Conservation (phyloP, 2,888 invertebrate genomes). For the Ischnus inquisitorius region DNA sequence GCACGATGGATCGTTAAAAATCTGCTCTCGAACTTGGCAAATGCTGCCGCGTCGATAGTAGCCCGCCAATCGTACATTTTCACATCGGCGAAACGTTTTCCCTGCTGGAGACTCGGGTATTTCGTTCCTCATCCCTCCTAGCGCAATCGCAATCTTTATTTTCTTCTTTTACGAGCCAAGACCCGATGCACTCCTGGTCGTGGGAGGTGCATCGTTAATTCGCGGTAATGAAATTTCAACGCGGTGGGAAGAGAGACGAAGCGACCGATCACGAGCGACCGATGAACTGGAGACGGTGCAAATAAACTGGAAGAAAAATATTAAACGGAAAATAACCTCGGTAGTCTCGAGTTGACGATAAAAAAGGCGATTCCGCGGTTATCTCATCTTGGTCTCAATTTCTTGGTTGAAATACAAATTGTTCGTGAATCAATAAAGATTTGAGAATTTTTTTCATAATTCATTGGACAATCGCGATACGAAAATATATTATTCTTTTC, state of each 20-base stretch:
- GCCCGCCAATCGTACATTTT: conserved; percentile 9
- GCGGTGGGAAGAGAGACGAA: conserved; percentile 8
- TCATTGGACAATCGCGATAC: too few relatives aligned
- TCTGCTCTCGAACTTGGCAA: neutral
- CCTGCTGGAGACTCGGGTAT: neutral
- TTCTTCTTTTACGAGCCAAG: conserved; percentile 38
- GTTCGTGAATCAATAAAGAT: too few relatives aligned
- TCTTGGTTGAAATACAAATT: too few relatives aligned
- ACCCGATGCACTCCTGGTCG: conserved; percentile 16
- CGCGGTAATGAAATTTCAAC: conserved; percentile 60
- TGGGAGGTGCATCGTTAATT: conserved; percentile 42
- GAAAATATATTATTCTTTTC: too few relatives aligned
- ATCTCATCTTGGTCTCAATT: neutral
- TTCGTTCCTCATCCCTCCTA: conserved; percentile 11
- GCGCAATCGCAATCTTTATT: conserved; percentile 44
- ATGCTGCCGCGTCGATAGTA: neutral
- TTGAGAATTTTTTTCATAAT: too few relatives aligned
- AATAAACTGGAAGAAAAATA: conserved; percentile 22
- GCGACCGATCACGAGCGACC: conserved; percentile 13
- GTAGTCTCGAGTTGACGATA: neutral
- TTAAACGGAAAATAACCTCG: neutral
- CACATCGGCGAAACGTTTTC: conserved; percentile 14
- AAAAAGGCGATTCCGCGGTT: neutral
- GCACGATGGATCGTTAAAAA: neutral
- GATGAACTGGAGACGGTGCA: conserved; percentile 3